These are phyloP conservation scores for Autographa gamma DNA, from an alignment of 2,888 invertebrate species.

Conservation along the genomic window DNA sequence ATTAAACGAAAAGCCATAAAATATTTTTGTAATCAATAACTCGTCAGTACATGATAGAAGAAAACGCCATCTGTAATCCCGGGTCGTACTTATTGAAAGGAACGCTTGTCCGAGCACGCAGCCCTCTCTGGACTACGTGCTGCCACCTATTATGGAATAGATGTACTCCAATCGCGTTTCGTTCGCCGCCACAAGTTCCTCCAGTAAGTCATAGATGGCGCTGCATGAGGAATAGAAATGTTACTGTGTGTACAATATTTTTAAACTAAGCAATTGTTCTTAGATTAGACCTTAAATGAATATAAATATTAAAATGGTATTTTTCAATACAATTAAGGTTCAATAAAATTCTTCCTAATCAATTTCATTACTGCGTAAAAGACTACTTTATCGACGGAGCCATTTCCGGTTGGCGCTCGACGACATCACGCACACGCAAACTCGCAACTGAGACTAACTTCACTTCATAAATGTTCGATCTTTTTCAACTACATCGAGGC, in stretches of 20 bases:
- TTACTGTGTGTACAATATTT: background rate
- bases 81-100: slow-evolving; percentile 14
- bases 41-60: background rate
- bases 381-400: slow-evolving; percentile 77
- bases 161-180: slow-evolving; percentile 10
- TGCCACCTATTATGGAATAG: slow-evolving; percentile 30
- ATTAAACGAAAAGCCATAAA: background rate
- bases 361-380: slow-evolving; percentile 76
- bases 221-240: background rate
- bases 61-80: slow-evolving; percentile 42
- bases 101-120: too few relatives aligned
- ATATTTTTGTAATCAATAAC: background rate
- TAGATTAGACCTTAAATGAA: too few relatives aligned
- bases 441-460: slow-evolving; percentile 79
- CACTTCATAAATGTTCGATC: slow-evolving; percentile 87
- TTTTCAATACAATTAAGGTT: background rate
- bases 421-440: slow-evolving; percentile 84
- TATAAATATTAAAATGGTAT: slow-evolving; percentile 9
- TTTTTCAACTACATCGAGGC: slow-evolving; percentile 86
- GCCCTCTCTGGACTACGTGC: too few relatives aligned
- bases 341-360: slow-evolving; percentile 23
- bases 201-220: slow-evolving; percentile 40
- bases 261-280: background rate
- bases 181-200: background rate
- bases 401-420: slow-evolving; percentile 85